Evolutionary conservation across 2,113 vertebrate genomes (phyloP).

Genomic region (Henicopernis longicauda): DNA sequence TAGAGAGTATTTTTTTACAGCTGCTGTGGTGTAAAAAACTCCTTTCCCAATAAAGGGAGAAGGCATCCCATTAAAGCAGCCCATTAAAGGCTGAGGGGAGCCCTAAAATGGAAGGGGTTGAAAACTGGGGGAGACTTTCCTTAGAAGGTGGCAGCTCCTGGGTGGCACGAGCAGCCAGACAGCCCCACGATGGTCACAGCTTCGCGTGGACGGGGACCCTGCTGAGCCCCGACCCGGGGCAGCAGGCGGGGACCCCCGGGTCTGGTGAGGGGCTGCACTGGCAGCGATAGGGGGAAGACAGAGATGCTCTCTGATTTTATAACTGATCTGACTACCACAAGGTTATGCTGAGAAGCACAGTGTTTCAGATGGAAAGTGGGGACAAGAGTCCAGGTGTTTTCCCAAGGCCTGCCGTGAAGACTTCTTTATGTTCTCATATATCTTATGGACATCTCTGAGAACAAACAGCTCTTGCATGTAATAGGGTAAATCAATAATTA

Average conservation of each 20-base stretch:
- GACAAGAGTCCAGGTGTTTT: neutral
- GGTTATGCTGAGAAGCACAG: neutral
- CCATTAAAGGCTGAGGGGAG: neutral
- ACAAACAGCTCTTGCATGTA: fast-evolving
- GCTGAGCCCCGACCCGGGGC: fast-evolving
- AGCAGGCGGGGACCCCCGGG: neutral
- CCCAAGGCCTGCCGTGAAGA: neutral
- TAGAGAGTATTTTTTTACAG: neutral
- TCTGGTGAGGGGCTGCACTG: neutral
- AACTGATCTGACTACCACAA: neutral
- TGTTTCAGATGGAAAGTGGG: neutral
- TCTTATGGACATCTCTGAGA: neutral
- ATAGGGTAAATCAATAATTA: neutral
- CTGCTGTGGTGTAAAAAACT: neutral
- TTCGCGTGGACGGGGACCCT: fast-evolving
- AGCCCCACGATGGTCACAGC: fast-evolving
- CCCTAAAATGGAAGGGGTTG: neutral
- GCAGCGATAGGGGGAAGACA: neutral
- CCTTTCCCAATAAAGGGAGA: neutral
- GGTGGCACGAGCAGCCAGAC: neutral
- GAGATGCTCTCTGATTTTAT: neutral
- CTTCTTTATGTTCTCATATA: neutral
- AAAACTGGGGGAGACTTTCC: neutral
- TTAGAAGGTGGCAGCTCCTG: neutral
- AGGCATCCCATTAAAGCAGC: neutral